Evolutionary conservation across 2,888 invertebrate genomes (phyloP).

Genomic region (Caenorhabditis sp.): DNA sequence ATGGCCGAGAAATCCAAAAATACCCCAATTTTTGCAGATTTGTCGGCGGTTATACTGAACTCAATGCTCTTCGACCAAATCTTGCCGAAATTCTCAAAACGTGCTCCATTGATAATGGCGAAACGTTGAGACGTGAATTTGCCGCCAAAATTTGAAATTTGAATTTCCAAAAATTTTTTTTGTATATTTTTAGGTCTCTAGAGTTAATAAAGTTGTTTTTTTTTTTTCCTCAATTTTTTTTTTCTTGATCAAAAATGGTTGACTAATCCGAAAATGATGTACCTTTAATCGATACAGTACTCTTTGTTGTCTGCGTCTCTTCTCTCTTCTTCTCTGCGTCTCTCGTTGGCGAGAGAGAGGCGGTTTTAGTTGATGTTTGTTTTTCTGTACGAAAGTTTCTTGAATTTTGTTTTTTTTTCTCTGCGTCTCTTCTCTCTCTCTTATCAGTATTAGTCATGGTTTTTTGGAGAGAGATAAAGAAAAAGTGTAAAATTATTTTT

Average conservation of each 20-base stretch:
- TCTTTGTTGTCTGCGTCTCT: too few species aligned
- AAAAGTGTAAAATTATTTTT: too few species aligned
- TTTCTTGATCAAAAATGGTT: not conserved
- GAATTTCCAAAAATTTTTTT: not conserved
- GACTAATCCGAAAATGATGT: not conserved
- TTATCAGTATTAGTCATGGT: not conserved
- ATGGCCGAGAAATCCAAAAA: too few species aligned
- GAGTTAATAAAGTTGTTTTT: not conserved
- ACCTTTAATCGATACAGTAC: not conserved
- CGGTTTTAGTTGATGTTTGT: too few species aligned
- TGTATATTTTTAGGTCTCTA: not conserved
- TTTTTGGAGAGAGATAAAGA: not conserved
- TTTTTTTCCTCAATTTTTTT: conserved; percentile 13
- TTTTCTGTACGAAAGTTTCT: not conserved
- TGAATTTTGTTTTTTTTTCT: not conserved
- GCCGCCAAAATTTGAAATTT: conserved; percentile 21
- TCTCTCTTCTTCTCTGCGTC: too few species aligned
- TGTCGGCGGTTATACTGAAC: conserved; percentile 51
- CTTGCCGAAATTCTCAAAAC: conserved; percentile 37
- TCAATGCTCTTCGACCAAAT: conserved; percentile 40
- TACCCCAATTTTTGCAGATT: conserved; percentile 29
- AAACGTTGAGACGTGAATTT: conserved; percentile 32
- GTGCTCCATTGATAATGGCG: conserved; percentile 42
- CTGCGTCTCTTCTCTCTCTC: not conserved
- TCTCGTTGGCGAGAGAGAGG: too few species aligned